Evolutionary conservation across 1,140 invertebrate genomes (phyloP).

Genomic region (Pseudomyrmex dendroicus): DNA sequence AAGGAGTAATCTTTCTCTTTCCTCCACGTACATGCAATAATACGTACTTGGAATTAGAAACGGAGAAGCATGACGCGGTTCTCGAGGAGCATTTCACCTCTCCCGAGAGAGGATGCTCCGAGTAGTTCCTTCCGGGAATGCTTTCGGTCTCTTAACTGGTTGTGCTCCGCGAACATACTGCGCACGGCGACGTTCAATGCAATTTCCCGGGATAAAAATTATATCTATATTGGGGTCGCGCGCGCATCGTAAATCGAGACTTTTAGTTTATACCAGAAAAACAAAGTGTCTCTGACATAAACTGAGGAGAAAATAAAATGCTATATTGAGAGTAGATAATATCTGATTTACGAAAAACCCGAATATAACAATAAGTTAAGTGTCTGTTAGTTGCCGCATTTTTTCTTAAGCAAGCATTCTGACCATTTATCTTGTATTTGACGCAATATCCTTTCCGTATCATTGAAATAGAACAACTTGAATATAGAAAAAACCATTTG

Average conservation of each 20-base stretch:
- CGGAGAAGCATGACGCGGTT: conserved; percentile 41
- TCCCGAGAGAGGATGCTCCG: conserved; percentile 70
- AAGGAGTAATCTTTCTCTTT: no score
- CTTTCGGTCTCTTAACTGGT: conserved; percentile 65
- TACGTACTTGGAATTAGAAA: conserved; percentile 70
- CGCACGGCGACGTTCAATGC: conserved; percentile 59
- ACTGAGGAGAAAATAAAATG: background rate
- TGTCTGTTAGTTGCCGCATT: background rate
- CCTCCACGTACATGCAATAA: conserved; percentile 61
- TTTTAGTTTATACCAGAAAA: conserved; percentile 11
- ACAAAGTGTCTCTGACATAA: background rate
- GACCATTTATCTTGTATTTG: background rate
- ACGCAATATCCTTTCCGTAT: conserved; percentile 20
- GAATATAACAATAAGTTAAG: conserved; percentile 29
- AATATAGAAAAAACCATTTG: background rate
- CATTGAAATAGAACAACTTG: background rate
- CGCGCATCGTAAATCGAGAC: conserved; percentile 7
- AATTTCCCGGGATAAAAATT: conserved; percentile 68
- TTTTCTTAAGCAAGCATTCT: background rate
- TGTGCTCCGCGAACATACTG: conserved; percentile 32
- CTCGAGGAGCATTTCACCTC: conserved; percentile 70
- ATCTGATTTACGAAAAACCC: conserved; percentile 18
- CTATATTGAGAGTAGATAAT: conserved; percentile 20
- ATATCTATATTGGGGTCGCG: conserved; percentile 36
- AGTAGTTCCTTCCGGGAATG: conserved; percentile 62